A percentile compares a stretch with the other conserved stretches of the same genome.
phyloP scores from a whole-genome alignment of 2,797 vertebrate species.

The Sebastes glaucus region DNA sequence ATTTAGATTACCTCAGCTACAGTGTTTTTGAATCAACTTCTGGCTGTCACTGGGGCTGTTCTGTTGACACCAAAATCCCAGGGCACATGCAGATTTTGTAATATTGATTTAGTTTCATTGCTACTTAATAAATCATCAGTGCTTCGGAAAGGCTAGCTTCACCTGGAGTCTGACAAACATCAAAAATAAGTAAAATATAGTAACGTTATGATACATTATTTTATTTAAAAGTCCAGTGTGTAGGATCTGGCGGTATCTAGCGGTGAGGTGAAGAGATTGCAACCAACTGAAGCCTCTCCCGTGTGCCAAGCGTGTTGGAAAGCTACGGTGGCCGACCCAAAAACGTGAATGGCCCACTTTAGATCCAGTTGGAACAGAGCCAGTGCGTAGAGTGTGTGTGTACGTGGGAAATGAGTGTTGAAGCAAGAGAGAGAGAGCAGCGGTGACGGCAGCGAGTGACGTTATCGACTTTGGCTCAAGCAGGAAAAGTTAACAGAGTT shows the following conservation, averaged over 20 bases:
- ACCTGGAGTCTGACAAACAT: background rate
- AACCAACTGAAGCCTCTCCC: too few species aligned
- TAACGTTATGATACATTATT: background rate
- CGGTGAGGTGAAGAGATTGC: too few species aligned
- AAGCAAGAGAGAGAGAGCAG: too few species aligned
- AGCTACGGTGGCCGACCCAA: fast-evolving
- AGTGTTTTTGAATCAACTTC: background rate
- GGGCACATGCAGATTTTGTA: background rate
- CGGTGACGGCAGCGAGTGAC: too few species aligned
- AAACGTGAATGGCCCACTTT: fast-evolving
- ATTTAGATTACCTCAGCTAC: background rate
- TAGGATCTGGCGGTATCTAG: too few species aligned
- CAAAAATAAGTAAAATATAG: background rate
- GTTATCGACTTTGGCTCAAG: fast-evolving
- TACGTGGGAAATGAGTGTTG: too few species aligned
- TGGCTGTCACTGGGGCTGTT: background rate
- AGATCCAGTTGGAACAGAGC: too few species aligned
- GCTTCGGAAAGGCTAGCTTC: background rate
- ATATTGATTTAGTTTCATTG: background rate
- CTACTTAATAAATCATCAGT: background rate
- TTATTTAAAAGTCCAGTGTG: too few species aligned
- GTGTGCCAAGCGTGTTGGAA: too few species aligned
- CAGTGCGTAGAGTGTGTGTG: too few species aligned
- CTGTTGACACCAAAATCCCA: background rate
- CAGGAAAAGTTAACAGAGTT: too few species aligned